These are phyloP conservation scores for Australoheros facetus DNA, from an alignment of 2,797 vertebrate species.

Conservation along the genomic window DNA sequence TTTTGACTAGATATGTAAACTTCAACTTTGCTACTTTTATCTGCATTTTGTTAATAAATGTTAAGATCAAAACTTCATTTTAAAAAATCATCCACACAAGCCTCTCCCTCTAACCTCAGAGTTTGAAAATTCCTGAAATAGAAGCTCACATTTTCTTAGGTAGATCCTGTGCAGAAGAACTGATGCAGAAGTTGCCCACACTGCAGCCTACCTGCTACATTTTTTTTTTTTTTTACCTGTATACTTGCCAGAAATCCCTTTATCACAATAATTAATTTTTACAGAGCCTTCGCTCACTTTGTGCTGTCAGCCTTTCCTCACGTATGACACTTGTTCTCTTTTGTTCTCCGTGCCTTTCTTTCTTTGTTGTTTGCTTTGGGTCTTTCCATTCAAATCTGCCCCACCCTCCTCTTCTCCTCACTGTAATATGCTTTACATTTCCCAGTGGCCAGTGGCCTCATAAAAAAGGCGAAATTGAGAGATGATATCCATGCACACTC, in stretches of 20 bases:
- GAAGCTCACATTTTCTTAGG: neutral
- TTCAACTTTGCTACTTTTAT: neutral
- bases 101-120: neutral
- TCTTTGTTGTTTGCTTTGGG: neutral
- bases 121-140: neutral
- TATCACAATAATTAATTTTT: neutral
- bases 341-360: no score
- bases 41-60: no score
- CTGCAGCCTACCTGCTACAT: neutral
- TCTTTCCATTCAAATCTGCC: neutral
- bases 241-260: neutral
- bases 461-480: neutral
- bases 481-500: slow-evolving; percentile 11
- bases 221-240: neutral
- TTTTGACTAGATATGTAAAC: fast-evolving
- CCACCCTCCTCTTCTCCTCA: neutral
- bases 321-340: neutral
- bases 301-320: fast-evolving
- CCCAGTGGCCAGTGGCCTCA: neutral
- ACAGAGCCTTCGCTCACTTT: neutral
- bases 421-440: neutral
- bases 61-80: no score
- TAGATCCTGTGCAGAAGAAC: neutral
- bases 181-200: neutral
- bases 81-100: no score